Evolutionary conservation across 2,113 vertebrate genomes (phyloP).

Genomic region (Cyrtonyx montezumae): DNA sequence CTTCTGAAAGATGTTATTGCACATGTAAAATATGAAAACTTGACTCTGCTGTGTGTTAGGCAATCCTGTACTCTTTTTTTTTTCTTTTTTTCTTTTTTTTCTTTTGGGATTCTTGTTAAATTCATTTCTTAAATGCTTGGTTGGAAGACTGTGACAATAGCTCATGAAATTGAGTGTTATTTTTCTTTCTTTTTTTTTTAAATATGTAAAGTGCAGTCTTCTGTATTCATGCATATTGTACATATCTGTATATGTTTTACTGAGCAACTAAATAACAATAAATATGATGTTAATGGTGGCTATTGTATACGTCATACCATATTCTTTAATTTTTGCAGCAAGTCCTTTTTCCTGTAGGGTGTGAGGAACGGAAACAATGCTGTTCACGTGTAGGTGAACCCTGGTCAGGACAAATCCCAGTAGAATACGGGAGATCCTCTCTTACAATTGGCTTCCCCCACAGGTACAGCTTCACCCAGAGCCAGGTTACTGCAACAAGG

Average conservation of each 20-base stretch:
- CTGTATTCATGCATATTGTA: slow-evolving; percentile 99
- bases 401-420: neutral
- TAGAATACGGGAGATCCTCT: fast-evolving
- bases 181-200: slow-evolving; percentile 83
- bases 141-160: slow-evolving; percentile 96
- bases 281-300: slow-evolving; percentile 99
- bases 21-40: slow-evolving; percentile 97
- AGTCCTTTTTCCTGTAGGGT: neutral
- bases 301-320: slow-evolving; percentile 46
- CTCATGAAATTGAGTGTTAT: slow-evolving; percentile 91
- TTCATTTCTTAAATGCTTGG: slow-evolving; percentile 93
- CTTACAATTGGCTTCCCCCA: fast-evolving
- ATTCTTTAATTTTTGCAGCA: neutral
- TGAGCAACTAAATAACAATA: slow-evolving; percentile 99
- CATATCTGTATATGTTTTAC: slow-evolving; percentile 99
- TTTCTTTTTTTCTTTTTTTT: slow-evolving; percentile 67
- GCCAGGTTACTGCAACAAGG: fast-evolving
- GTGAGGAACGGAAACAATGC: fast-evolving
- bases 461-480: fast-evolving
- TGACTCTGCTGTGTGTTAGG: slow-evolving; percentile 96
- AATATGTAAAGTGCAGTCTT: slow-evolving; percentile 99
- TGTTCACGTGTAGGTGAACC: neutral
- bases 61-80: slow-evolving; percentile 94
- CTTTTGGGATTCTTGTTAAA: slow-evolving; percentile 86
- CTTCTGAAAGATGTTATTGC: slow-evolving; percentile 89